These are phyloP conservation scores for Hetaerina titia DNA, from an alignment of 2,888 invertebrate genomes.

Conservation along the genomic window DNA sequence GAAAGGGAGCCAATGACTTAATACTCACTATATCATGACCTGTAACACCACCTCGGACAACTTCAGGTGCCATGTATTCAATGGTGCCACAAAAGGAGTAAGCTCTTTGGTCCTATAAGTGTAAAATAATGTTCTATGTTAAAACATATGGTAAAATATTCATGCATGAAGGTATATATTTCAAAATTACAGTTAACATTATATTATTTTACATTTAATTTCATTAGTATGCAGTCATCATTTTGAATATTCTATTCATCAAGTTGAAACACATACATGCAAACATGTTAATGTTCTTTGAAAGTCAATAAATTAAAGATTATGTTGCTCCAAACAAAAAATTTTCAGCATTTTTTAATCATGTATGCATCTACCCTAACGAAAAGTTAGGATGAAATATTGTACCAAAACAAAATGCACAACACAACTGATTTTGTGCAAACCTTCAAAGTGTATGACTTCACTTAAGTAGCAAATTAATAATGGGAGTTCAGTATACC, in stretches of 20 bases:
- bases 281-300: no score
- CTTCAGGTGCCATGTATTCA: conserved; percentile 98
- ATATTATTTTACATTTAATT: no score
- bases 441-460: not conserved
- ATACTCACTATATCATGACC: conserved; percentile 96
- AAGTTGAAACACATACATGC: no score
- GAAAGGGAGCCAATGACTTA: not conserved
- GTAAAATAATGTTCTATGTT: conserved; percentile 36
- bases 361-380: no score
- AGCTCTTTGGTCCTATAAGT: conserved; percentile 85
- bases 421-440: not conserved
- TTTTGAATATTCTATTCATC: no score
- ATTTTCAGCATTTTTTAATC: no score
- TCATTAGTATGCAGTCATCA: no score
- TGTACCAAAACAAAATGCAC: not conserved
- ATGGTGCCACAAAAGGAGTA: conserved; percentile 99
- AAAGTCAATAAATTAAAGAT: no score
- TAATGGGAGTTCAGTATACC: conserved; percentile 75
- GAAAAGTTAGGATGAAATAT: not conserved
- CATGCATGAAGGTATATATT: no score
- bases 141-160: no score
- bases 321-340: no score
- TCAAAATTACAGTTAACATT: no score
- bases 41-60: conserved; percentile 88
- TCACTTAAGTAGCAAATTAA: conserved; percentile 60